Base-by-base conservation (phyloP, 2,113 vertebrate genomes). In the Octodon degus region DNA sequence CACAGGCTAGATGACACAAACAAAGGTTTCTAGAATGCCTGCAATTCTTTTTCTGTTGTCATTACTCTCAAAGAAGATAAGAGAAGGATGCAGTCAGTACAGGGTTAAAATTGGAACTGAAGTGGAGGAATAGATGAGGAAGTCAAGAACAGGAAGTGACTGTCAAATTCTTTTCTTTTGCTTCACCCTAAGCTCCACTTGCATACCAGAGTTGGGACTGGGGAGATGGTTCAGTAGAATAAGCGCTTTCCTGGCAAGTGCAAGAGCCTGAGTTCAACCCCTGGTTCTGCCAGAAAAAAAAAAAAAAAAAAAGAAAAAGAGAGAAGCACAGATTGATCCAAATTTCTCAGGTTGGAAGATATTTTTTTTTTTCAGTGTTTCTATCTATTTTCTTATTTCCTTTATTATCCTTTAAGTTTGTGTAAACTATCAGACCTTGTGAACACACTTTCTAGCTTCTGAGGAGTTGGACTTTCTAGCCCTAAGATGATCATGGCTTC, bases 101-200 rank as follows among this genome's bases (percentile, higher is more conserved):
- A 58, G 47, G 58, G 47, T 92, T 96, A 91, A 94, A 79, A 47
- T 0, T 67, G 68, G 30, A 91, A 94, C 63, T 22, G 9, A 93
- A 76, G 20, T 84, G 60, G 55, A 77, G 43, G 7, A 85, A 60
- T 85, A 83, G 34, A 55, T 67, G 60, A 37, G 80, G 55, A 77
- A 81, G 27, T 84, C 4, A 84, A 63, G 30, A 82, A 63, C 72
- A 88, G 27, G 82, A 96, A 95, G n/a, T 70, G 65, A 89, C 88
- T 58, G 43, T 79, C 32, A 24, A 80, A 53, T 16, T 43, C 70
- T 37, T 89, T 97, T 84, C 72, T 70, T 67, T 86, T 77, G 55
- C 58, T 86, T 77, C 40, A 37, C 68, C 58, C 77, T 27, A 43
- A 53, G 43, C 34, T 85, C 27, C 32, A 17, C 40, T 88, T 93